Conservation (phyloP, 2,797 vertebrate genomes). For the Myiothlypis coronata region DNA sequence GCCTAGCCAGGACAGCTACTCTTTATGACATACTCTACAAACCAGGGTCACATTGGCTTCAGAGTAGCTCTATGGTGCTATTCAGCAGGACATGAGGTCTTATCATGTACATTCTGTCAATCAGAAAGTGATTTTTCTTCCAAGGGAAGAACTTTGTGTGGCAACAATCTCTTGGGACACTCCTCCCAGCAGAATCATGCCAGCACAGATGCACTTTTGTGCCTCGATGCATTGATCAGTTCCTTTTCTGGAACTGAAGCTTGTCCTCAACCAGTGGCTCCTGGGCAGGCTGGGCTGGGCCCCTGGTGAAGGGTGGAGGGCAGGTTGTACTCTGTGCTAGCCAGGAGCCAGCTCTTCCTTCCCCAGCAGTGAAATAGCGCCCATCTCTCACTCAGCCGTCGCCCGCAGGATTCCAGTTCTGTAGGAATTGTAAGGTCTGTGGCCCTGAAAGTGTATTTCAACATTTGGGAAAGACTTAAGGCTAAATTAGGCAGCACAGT, state of each 20-base stretch:
- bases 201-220: accelerated
- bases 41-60: not conserved
- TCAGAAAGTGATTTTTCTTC: not conserved
- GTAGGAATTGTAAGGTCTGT: not conserved
- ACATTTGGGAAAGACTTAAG: conserved; percentile 4
- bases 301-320: not conserved
- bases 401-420: not conserved
- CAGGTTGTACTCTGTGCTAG: not conserved
- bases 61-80: not conserved
- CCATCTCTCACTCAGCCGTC: not conserved
- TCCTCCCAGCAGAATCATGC: not conserved
- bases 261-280: not conserved
- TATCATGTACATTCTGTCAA: not conserved
- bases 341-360: not conserved
- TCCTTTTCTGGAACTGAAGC: not conserved
- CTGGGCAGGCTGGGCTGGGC: not conserved
- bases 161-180: not conserved
- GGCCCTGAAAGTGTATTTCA: conserved; percentile 11
- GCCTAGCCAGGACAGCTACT: not conserved
- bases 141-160: not conserved
- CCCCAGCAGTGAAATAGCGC: not conserved
- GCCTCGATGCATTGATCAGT: not conserved
- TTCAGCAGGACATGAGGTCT: not conserved
- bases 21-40: not conserved
- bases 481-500: not conserved